Evolutionary conservation across 2,797 vertebrate species (phyloP), one percentile per base, ranked within the genome.

Genomic region (Myripristis jacobus): DNA sequence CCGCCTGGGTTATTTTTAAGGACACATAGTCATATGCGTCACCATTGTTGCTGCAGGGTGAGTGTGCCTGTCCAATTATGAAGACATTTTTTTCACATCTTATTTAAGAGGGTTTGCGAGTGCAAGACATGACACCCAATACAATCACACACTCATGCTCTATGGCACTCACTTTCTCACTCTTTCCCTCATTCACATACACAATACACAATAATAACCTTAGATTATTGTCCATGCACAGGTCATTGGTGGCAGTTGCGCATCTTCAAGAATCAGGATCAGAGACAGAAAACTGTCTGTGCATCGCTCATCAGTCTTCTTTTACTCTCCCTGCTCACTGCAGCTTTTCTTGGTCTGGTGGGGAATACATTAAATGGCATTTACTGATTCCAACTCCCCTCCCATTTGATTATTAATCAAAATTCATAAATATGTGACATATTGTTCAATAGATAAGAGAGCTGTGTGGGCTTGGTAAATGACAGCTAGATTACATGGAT

Each of bases 1-100:
- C 52, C 69, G 71, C 83, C 87, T 78, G 82, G 58, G 75, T 51
- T 91, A 90, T 89, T 91, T n/a, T 91, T 79, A 70, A 81, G 70
- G n/a, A 21, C 65, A n/a, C 61, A 47, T 24, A 61, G 52, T 69
- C 55, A 19, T 31, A 46, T 57, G 29, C 16, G 24, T 62, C 34
- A 22, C 18, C 50, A 38, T 18, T 19, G 27, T 59, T 22, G 69
- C 80, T 73, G 43, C 25, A 57, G 46, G 74, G 73, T 64, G 47
- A 61, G 36, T 63, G n/a, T 58, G 12, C 15, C 2, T 41, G 16
- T 10, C 22, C 61, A 19, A 10, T 43, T 15, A 55, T 50, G 51
- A n/a, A n/a, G 41, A 77, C 22, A 43, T 31, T 31, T 3, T 31
- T 4, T 31, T 31, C 43, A 61, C 43, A 44, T 10, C 22, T 58